Conservation (phyloP, 2,113 vertebrate species). For the Phodopus roborovskii region DNA sequence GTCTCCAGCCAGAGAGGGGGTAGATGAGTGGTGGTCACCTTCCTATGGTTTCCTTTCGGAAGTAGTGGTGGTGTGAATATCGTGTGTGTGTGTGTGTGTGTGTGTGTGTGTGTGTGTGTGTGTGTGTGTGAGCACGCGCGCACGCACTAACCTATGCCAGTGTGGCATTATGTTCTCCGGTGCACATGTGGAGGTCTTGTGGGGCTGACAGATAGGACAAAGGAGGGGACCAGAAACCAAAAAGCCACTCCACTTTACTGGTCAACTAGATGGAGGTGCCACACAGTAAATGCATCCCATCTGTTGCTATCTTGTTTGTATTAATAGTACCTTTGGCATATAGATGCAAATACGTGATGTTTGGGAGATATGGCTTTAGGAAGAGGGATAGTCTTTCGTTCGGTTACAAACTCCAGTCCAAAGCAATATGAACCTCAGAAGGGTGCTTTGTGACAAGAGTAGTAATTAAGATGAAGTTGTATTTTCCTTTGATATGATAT, state of each 20-base stretch:
- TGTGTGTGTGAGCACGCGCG: background rate
- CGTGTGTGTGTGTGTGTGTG: background rate
- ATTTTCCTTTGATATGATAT: background rate
- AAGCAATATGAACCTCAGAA: background rate
- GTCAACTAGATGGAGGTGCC: background rate
- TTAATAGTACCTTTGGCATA: background rate
- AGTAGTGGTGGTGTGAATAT: background rate
- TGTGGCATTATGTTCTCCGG: background rate
- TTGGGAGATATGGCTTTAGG: background rate
- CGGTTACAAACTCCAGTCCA: background rate
- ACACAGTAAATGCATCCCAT: background rate
- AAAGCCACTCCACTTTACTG: too few relatives aligned
- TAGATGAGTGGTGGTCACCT: background rate
- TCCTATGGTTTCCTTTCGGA: background rate
- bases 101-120: background rate
- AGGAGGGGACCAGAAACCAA: background rate
- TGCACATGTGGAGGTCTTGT: background rate
- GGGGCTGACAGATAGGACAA: background rate
- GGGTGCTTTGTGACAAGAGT: background rate
- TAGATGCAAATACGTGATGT: too few relatives aligned
- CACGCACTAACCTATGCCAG: background rate
- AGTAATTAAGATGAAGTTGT: background rate
- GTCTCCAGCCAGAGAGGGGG: background rate
- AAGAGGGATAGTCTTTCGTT: background rate
- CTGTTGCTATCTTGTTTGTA: background rate